phyloP scores from a whole-genome alignment of 2,113 vertebrate species.

The Ascaphus truei region DNA sequence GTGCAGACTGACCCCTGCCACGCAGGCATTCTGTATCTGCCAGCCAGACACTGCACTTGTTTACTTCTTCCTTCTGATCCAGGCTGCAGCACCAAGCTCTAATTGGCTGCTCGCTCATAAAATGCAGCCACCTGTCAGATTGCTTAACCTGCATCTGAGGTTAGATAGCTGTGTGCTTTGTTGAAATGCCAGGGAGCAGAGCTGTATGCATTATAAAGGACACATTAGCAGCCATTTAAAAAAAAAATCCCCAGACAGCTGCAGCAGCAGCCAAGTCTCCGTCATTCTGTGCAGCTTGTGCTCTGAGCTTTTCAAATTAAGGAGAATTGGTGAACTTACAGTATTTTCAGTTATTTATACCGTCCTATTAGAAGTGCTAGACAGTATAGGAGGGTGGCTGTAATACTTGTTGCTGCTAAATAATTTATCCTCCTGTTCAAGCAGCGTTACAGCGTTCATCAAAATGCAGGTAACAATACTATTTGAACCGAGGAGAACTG shows the following conservation, averaged over 20 bases:
- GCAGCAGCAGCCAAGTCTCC: background rate
- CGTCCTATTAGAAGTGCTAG: slow-evolving; percentile 6
- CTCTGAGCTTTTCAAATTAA: background rate
- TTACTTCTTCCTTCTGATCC: background rate
- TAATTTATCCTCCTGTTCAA: too few species aligned
- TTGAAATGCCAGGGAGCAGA: slow-evolving; percentile 24
- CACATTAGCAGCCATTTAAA: slow-evolving; percentile 14
- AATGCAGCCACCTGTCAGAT: slow-evolving; percentile 18
- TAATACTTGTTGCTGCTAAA: too few species aligned
- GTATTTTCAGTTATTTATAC: background rate
- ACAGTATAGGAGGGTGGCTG: too few species aligned
- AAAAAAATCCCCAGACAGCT: slow-evolving; percentile 5
- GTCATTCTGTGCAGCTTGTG: background rate
- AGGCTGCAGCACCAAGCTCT: background rate
- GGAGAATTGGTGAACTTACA: background rate
- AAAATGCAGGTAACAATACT: too few species aligned
- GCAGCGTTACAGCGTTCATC: too few species aligned
- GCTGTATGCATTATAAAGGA: background rate
- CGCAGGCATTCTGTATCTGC: background rate
- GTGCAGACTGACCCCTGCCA: background rate
- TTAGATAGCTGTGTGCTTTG: slow-evolving; percentile 15
- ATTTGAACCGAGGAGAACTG: too few species aligned
- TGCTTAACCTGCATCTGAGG: slow-evolving; percentile 17
- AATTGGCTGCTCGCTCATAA: slow-evolving; percentile 29
- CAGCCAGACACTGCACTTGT: background rate